Evolutionary conservation across 1,140 invertebrate genomes (phyloP).

Genomic region (Pissodes strobi): DNA sequence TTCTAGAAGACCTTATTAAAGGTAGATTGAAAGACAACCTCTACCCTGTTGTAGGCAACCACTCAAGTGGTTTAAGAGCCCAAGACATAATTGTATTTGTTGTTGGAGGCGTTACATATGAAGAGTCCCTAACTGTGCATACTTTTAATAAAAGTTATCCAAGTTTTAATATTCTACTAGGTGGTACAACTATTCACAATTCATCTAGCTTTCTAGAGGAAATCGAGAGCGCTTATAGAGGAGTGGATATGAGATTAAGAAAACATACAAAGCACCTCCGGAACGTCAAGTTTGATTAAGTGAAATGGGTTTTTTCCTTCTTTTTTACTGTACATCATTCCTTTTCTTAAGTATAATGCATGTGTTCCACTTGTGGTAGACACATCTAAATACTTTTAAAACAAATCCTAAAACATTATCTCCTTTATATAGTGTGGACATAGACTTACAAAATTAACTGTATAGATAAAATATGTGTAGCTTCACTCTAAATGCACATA

Average conservation of each 20-base stretch:
- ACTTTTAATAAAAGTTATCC: constrained; percentile 76
- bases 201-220: constrained; percentile 79
- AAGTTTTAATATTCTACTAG: constrained; percentile 81
- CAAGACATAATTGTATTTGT: constrained; percentile 95
- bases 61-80: constrained; percentile 62
- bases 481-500: no score
- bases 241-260: constrained; percentile 32
- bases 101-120: constrained; percentile 95
- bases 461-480: no score
- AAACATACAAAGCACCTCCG: constrained; percentile 40
- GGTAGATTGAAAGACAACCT: constrained; percentile 80
- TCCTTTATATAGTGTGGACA: no score
- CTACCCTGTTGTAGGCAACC: constrained; percentile 80
- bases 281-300: constrained; percentile 37
- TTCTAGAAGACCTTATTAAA: constrained; percentile 86
- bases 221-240: constrained; percentile 60
- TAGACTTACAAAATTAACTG: no score
- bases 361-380: no score
- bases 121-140: constrained; percentile 89
- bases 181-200: constrained; percentile 92
- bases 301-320: no score
- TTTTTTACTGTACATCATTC: no score
- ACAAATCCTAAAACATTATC: no score
- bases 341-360: no score
- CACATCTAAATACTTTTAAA: no score